Evolutionary conservation across 92 coral and sea anemone genomes (phyloP), one percentile per base, ranked within the genome.

Genomic region (Bergia sp.): DNA sequence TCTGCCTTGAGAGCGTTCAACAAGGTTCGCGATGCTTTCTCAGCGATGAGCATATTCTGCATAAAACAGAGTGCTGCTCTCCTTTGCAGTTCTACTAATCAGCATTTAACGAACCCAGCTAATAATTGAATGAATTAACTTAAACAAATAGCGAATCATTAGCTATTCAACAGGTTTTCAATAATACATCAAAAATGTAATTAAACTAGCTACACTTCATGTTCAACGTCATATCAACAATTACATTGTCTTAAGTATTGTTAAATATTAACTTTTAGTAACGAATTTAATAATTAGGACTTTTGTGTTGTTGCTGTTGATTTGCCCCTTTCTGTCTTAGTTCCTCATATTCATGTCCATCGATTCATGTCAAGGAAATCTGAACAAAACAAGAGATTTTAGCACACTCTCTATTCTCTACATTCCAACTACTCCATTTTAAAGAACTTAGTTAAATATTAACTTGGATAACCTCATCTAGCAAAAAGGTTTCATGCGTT

Each of bases 1-100:
- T 49, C 82, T 49, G 65, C 61, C 44, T 78, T 45, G 57, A 44
- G 58, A 77, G 61, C 43, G 81, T 77, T 77, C 81, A 77, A 20
- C 23, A 77, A 45, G 37, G 81, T 41, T 77, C 38, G 55, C 3
- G 81, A 77, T 45, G 61, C 81, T 77, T 45, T 77, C 36, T 77
- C 11, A 13, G 81, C 81, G 36, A 77, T 37, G 43, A 42, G 61
- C 61, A n/a, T n/a, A n/a, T n/a, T 77, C 38, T 37, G 42, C 41
- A 21, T 44, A 77, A 77, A 49, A 38, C 57, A 20, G 41, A 49
- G 12, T 57, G 20, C 57, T 49, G 61, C 41, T 0, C 41, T 77
- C 81, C 23, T 77, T 77, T 0, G 81, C 81, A 74, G 79, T 13
- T 79, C 50, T n/a, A 37, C 73, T 18, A 66, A 66, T 66, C 73